Base-by-base conservation (phyloP, 2,888 invertebrate genomes). In the Melinaea marsaeus region DNA sequence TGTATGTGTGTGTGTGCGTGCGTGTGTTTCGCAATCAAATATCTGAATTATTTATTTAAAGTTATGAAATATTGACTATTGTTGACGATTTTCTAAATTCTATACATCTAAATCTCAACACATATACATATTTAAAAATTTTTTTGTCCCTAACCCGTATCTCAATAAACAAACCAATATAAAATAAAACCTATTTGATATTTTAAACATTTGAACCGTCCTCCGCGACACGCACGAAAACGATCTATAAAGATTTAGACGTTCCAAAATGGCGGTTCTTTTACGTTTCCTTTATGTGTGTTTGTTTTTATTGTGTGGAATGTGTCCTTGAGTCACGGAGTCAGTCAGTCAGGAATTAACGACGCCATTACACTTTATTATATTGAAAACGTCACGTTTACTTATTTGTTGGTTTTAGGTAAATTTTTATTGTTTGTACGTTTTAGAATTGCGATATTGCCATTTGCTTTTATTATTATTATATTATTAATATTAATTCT, bases 261-360 rank as follows among this genome's bases (percentile, higher is more conserved):
- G 80, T 72, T 72, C 71, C 71, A 77, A 78, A 61, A 80, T 79
- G 81, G 84, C 82, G 75, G 81, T 68, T 61, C 71, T 79, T 83
- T 82, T 79, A 74, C 68, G 60, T 22, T 47, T 58, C 47, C 34
- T 54, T 58, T 59, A 56, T 46, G 61, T 66, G 84, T 86, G 87
- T 89, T 89, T 89, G 89, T 86, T 87, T 89, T 90, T 89, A 88
- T 89, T 86, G 85, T 84, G 74, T 70, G 81, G 80, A 78, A 83
- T 84, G 81, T 81, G 85, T 87, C 87, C 77, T 79, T 68, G 77
- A 83, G 88, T 83, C 90, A 89, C 89, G 89, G 70, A 85, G 81
- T 22, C 22, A 22, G 22, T 22, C 22, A 22, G 22, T 22, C 78
- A 71, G 82, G 85, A 83, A 88, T 90, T 90, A 89, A 78, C 48